These are phyloP conservation scores for Lethenteron reissneri DNA, from an alignment of 2,113 vertebrate genomes.

Conservation along the genomic window DNA sequence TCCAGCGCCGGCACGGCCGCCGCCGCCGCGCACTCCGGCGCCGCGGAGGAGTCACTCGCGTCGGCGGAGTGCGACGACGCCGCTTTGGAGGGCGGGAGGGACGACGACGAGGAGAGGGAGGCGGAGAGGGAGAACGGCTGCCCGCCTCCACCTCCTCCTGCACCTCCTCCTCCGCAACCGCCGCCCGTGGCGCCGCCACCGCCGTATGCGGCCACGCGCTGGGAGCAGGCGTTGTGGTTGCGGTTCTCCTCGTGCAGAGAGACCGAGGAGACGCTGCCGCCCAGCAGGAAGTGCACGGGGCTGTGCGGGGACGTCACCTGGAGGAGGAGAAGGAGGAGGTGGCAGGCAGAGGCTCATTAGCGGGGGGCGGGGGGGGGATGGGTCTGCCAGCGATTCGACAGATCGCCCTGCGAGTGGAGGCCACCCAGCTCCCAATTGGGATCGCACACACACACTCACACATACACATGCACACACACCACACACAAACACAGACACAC, in stretches of 20 bases:
- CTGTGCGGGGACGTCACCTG: slow-evolving; percentile 32
- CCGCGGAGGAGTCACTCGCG: slow-evolving; percentile 28
- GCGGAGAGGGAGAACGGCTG: too few relatives aligned
- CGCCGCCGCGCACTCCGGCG: slow-evolving; percentile 39
- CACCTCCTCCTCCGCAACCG: neutral
- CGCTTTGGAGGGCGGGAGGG: slow-evolving; percentile 20
- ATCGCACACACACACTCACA: too few relatives aligned
- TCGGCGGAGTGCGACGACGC: slow-evolving; percentile 13
- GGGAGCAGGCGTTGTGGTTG: slow-evolving; percentile 3
- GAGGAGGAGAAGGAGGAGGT: too few relatives aligned
- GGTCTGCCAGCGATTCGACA: too few relatives aligned
- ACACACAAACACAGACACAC: too few relatives aligned
- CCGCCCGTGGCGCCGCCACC: neutral
- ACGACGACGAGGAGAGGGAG: too few relatives aligned
- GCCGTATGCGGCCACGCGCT: neutral
- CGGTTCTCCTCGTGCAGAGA: slow-evolving; percentile 21
- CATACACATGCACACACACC: too few relatives aligned
- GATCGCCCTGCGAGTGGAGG: too few relatives aligned
- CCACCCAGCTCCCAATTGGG: too few relatives aligned
- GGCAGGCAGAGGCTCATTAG: too few relatives aligned
- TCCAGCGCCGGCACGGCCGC: slow-evolving; percentile 50
- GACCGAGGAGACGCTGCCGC: slow-evolving; percentile 31
- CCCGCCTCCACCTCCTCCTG: neutral
- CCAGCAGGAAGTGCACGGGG: slow-evolving; percentile 30
- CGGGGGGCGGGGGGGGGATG: too few relatives aligned